Evolutionary conservation across 1,140 invertebrate genomes (phyloP).

Genomic region (Calliphora vicina): DNA sequence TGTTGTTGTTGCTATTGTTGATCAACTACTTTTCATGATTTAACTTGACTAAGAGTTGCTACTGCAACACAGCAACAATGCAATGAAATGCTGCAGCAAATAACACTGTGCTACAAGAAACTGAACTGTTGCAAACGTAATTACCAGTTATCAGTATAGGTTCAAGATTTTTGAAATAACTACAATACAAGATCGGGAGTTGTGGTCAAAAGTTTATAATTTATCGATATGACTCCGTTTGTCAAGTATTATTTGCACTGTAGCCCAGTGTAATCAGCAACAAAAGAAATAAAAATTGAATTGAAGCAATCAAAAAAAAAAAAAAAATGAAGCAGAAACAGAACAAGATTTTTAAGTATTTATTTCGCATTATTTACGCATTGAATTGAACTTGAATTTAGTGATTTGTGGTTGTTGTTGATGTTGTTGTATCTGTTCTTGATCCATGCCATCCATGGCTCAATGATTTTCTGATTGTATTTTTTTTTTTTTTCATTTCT

Average conservation of each 20-base stretch:
- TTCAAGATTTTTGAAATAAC: no score
- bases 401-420: constrained; percentile 25
- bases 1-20: not conserved
- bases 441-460: constrained; percentile 43
- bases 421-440: not conserved
- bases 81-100: not conserved
- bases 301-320: not conserved
- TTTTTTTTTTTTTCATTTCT: constrained; percentile 37
- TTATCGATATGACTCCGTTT: no score
- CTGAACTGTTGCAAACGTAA: no score
- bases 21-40: not conserved
- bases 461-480: constrained; percentile 40
- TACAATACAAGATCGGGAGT: no score
- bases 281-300: no score
- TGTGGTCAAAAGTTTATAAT: no score
- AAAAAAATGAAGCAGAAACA: not conserved
- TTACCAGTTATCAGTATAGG: no score
- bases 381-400: constrained; percentile 31
- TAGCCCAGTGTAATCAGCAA: no score
- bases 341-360: constrained; percentile 14
- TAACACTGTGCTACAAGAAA: no score
- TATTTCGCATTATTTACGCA: constrained; percentile 32
- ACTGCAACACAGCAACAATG: not conserved
- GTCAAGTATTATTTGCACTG: no score
- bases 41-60: constrained; percentile 12